Percentiles rank a stretch among this genome's conserved stretches.
Evolutionary conservation across 2,113 vertebrate species (phyloP).

Genomic region (Microcebus lehilahytsara): DNA sequence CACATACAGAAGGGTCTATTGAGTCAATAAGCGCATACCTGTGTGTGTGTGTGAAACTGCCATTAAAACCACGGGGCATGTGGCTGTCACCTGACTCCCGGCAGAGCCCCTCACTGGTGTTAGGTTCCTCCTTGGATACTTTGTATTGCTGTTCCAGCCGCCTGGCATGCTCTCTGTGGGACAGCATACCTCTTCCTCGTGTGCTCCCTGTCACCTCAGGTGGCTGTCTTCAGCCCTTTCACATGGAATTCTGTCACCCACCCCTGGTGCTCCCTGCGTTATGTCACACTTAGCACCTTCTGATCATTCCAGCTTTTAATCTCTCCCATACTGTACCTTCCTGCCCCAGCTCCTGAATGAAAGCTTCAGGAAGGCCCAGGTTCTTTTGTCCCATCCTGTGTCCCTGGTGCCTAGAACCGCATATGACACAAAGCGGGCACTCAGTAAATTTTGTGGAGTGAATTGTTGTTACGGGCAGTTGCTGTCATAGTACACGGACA

Average conservation of each 20-base stretch:
- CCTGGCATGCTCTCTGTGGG: not conserved
- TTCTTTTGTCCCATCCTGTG: not conserved
- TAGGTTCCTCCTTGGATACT: not conserved
- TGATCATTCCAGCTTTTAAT: not conserved
- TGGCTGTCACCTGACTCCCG: not conserved
- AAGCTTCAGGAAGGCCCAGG: not conserved
- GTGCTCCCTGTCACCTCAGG: too few relatives aligned
- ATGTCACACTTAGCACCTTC: not conserved
- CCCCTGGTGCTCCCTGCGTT: too few relatives aligned
- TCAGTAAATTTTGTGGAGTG: accelerated
- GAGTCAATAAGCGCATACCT: accelerated
- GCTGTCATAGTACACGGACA: accelerated
- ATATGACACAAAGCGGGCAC: accelerated
- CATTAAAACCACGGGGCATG: not conserved
- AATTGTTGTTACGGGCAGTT: not conserved
- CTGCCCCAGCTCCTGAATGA: not conserved
- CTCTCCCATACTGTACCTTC: not conserved
- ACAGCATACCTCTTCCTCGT: accelerated
- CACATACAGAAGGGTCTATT: not conserved
- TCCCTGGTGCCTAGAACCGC: not conserved
- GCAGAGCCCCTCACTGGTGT: accelerated
- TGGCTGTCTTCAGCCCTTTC: not conserved
- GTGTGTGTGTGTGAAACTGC: not conserved
- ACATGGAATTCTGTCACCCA: accelerated
- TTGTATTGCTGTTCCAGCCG: accelerated